Percentiles rank a stretch among this genome's conserved stretches.
phyloP scores from a whole-genome alignment of 2,797 vertebrate genomes.

The Lateolabrax maculatus region DNA sequence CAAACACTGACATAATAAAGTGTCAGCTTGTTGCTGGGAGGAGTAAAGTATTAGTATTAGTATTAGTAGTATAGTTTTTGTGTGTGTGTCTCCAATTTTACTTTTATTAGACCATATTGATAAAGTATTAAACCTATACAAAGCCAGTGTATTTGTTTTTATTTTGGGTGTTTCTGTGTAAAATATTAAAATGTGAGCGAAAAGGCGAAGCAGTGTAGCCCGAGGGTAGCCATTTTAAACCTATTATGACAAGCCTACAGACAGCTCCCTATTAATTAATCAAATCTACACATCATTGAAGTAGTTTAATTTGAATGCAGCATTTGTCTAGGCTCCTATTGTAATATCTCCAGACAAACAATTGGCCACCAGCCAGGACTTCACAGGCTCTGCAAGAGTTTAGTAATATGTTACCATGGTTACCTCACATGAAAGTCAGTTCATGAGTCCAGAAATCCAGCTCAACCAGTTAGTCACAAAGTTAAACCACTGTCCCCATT shows the following conservation, averaged over 20 bases:
- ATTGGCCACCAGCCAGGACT: slow-evolving; percentile 7
- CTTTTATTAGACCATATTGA: background rate
- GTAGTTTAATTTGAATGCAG: background rate
- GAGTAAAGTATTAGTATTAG: too few relatives aligned
- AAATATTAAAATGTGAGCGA: background rate
- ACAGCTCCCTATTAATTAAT: background rate
- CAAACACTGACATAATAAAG: background rate
- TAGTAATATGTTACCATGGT: slow-evolving; percentile 33
- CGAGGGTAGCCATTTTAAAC: too few relatives aligned
- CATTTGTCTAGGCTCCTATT: background rate
- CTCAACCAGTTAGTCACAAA: slow-evolving; percentile 13
- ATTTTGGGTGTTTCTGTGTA: background rate
- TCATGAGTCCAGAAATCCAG: slow-evolving; percentile 2
- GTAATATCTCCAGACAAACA: slow-evolving; percentile 2
- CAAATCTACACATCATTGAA: background rate
- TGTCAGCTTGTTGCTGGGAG: background rate
- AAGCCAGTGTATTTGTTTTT: background rate
- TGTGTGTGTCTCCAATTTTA: background rate
- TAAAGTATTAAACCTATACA: background rate
- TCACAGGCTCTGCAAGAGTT: background rate
- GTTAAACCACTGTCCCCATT: slow-evolving; percentile 12
- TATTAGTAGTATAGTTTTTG: background rate
- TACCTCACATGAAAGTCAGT: slow-evolving; percentile 19
- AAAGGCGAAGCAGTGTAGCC: background rate
- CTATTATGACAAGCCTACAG: background rate